Evolutionary conservation across 2,888 invertebrate genomes (phyloP).

Genomic region (Sylvicola cinctus): DNA sequence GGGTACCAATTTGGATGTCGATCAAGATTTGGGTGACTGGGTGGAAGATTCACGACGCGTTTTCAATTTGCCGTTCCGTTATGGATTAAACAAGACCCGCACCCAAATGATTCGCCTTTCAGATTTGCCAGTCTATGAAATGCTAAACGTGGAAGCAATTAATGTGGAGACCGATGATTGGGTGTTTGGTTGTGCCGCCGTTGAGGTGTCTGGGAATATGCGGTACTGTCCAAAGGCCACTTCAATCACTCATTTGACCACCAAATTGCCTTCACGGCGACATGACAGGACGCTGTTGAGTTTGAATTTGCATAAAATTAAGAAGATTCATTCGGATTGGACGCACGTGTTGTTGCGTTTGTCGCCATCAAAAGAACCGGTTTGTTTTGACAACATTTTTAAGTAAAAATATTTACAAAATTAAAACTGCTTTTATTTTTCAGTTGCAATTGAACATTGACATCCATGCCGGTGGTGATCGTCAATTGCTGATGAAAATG

Average conservation of each 20-base stretch:
- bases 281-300: slow-evolving; percentile 27
- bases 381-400: slow-evolving; percentile 16
- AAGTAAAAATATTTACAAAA: neutral
- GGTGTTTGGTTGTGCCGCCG: slow-evolving; percentile 55
- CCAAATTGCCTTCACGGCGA: slow-evolving; percentile 29
- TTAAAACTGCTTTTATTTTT: slow-evolving; percentile 14
- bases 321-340: slow-evolving; percentile 31
- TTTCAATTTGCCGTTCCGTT: slow-evolving; percentile 16
- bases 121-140: slow-evolving; percentile 17
- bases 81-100: slow-evolving; percentile 15
- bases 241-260: slow-evolving; percentile 34
- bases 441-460: slow-evolving; percentile 44
- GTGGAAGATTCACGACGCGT: slow-evolving; percentile 30
- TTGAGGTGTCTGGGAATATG: slow-evolving; percentile 28
- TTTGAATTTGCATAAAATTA: slow-evolving; percentile 40
- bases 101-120: slow-evolving; percentile 17
- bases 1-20: neutral
- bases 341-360: slow-evolving; percentile 52
- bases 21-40: slow-evolving; percentile 27
- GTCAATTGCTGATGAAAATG: slow-evolving; percentile 17
- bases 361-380: slow-evolving; percentile 36
- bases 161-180: slow-evolving; percentile 51
- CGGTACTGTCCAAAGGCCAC: slow-evolving; percentile 36
- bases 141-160: slow-evolving; percentile 41
- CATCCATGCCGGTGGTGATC: slow-evolving; percentile 31